Conservation (phyloP, 1,140 invertebrate genomes). For the Drosophila obscura region DNA sequence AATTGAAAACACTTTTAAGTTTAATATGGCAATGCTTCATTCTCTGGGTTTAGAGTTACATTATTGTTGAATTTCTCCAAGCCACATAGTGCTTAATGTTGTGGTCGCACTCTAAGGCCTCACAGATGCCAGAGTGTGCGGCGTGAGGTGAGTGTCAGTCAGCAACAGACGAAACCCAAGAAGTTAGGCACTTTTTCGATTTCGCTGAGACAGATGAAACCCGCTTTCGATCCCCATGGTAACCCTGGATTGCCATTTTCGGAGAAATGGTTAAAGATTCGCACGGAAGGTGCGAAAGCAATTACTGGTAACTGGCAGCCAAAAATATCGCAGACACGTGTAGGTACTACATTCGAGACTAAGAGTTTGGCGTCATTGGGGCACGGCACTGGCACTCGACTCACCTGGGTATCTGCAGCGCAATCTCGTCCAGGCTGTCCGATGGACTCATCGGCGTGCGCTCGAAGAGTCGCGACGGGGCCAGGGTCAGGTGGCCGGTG, state of each 20-base stretch:
- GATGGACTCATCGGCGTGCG: constrained; percentile 91
- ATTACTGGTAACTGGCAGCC: too few relatives aligned
- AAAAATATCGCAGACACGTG: not conserved
- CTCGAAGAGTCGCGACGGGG: constrained; percentile 92
- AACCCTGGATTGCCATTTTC: too few relatives aligned
- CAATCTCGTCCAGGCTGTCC: constrained; percentile 95
- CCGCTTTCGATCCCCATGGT: too few relatives aligned
- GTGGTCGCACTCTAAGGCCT: not conserved
- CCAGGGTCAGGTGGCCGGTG: constrained; percentile 86
- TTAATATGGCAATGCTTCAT: too few relatives aligned
- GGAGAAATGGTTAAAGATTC: too few relatives aligned
- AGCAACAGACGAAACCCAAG: constrained; percentile 23
- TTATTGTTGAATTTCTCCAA: too few relatives aligned
- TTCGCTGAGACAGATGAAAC: too few relatives aligned
- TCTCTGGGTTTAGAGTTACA: too few relatives aligned
- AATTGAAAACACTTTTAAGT: too few relatives aligned
- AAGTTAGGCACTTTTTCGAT: not conserved
- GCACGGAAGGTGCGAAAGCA: too few relatives aligned
- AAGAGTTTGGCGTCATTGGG: not conserved
- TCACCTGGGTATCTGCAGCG: constrained; percentile 95
- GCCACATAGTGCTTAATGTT: too few relatives aligned
- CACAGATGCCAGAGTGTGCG: constrained; percentile 5
- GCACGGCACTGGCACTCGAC: constrained; percentile 8
- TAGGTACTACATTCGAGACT: too few relatives aligned
- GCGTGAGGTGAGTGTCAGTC: constrained; percentile 16